Evolutionary conservation across 2,888 invertebrate genomes (phyloP), one percentile per base, ranked within the genome.

Genomic region (Epinotia ramella): DNA sequence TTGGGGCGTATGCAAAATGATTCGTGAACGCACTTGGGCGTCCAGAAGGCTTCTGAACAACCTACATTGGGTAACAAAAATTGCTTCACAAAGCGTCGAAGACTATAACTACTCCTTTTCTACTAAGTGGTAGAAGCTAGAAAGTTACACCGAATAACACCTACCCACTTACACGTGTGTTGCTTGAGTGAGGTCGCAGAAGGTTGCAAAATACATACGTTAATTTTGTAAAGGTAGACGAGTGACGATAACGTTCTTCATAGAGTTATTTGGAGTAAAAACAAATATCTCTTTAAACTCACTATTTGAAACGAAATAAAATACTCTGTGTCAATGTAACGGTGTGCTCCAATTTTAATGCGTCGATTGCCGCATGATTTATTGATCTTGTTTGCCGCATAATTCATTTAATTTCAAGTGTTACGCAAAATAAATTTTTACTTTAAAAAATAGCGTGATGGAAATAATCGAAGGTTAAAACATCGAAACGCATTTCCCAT

Each of bases 401-500:
- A 65, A 28, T 44, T 66, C 53, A 63, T 71, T 65, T 71, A 16
- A 40, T 63, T 56, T 57, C 44, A 72, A 71, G 53, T n/a, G 57
- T 76, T 76, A 56, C 71, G 56, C 64, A 65, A 71, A 66, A 67
- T 57, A 24, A 28, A 53, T 28, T 74, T 65, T 16, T 53, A 40
- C 24, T 56, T 57, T 66, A 44, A 53, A 49, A 65, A 53, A 63
- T 57, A 20, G 56, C 49, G 56, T 62, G 62, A 44, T 62, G 71
- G 56, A 67, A 72, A 65, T 64, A 75, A 70, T 62, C 67, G 62
- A 76, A 76, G 71, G 60, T 46, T 56, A 63, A 28, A 73, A 40
- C 63, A 63, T 46, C 56, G 18, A 60, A 56, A 66, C 57, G 20
- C 12, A 28, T 40, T 67, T 72, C 28, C 49, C 12, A 57, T 44